Conservation (phyloP, 2,888 invertebrate genomes). For the Tanytarsus gracilentus region DNA sequence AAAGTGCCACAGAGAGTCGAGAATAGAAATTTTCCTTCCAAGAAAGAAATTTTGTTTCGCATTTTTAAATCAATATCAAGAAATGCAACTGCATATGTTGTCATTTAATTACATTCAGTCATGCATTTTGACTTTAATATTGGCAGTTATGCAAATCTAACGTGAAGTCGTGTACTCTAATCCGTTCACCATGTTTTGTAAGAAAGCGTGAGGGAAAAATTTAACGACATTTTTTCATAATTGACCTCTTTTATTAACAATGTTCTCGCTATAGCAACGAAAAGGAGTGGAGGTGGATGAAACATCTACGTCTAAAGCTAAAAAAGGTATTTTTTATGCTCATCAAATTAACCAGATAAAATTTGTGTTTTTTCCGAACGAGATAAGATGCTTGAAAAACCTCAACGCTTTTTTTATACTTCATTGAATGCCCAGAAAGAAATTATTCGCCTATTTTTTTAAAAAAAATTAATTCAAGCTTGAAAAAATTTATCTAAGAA, state of each 20-base stretch:
- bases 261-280: neutral
- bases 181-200: neutral
- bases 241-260: constrained; percentile 9
- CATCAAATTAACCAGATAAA: constrained; percentile 15
- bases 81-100: neutral
- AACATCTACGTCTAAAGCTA: neutral
- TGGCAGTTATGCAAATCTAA: constrained; percentile 13
- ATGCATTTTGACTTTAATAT: constrained; percentile 5
- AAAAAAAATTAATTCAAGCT: no score
- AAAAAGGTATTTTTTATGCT: neutral
- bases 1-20: no score
- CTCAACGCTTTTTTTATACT: no score
- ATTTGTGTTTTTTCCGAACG: constrained; percentile 8
- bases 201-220: neutral
- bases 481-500: no score
- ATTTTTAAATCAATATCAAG: neutral
- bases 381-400: constrained; percentile 12
- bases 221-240: neutral
- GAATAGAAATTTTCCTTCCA: no score
- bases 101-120: constrained; percentile 5
- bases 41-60: no score
- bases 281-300: neutral
- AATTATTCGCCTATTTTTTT: no score
- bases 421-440: no score
- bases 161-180: neutral